A percentile compares a stretch with the other conserved stretches of the same genome.
Conservation (phyloP, 2,888 invertebrate genomes). For the Nesidiocoris tenuis region DNA sequence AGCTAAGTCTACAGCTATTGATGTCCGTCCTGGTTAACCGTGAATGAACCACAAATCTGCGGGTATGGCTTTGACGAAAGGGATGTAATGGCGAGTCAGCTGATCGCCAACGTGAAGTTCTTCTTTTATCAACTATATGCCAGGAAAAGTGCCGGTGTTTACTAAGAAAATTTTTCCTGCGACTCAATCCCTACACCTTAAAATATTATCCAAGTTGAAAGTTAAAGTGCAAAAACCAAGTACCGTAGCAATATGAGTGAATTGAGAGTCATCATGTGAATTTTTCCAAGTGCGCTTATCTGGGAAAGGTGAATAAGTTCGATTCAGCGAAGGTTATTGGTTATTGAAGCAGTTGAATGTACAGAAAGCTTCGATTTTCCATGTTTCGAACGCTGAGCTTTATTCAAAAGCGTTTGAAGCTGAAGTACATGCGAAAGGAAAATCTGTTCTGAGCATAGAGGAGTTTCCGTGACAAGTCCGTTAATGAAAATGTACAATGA, state of each 20-base stretch:
- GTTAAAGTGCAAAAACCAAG: too few species aligned
- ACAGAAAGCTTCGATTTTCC: neutral
- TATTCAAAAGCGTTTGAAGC: neutral
- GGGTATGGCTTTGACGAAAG: too few species aligned
- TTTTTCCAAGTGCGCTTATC: neutral
- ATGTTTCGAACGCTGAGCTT: neutral
- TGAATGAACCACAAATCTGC: too few species aligned
- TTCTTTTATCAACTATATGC: too few species aligned
- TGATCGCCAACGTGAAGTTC: too few species aligned
- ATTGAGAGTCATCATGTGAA: neutral
- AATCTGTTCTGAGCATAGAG: neutral
- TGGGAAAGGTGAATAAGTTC: neutral
- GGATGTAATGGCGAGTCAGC: too few species aligned
- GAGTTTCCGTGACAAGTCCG: neutral
- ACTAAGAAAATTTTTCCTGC: too few species aligned
- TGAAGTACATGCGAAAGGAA: neutral
- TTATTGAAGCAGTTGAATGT: neutral
- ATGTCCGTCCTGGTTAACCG: too few species aligned
- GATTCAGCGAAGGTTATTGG: neutral
- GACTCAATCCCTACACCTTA: too few species aligned
- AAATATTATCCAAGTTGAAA: too few species aligned
- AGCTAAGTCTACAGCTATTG: too few species aligned
- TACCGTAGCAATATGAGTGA: neutral
- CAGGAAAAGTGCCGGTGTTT: too few species aligned
- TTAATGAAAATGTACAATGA: slow-evolving; percentile 13